Evolutionary conservation across 2,888 invertebrate species (phyloP).

Genomic region (Hyposoter didymator): DNA sequence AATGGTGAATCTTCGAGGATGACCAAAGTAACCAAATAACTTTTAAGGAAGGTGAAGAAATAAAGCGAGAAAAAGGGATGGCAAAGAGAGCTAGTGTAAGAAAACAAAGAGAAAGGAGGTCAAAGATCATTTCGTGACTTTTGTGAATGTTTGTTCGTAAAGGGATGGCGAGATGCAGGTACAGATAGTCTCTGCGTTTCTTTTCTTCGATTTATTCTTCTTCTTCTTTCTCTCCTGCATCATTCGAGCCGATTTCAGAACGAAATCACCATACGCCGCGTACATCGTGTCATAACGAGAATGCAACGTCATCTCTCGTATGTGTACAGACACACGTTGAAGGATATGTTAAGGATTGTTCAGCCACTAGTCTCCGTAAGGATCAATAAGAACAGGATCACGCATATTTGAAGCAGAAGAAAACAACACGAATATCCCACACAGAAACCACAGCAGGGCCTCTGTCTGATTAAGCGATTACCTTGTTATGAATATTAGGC

Average conservation of each 20-base stretch:
- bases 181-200: slow-evolving; percentile 47
- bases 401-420: slow-evolving; percentile 8
- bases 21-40: slow-evolving; percentile 2
- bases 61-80: background rate
- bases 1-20: background rate
- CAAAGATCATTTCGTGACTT: slow-evolving; percentile 56
- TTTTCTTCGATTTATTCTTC: slow-evolving; percentile 14
- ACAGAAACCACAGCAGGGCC: background rate
- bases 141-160: slow-evolving; percentile 16
- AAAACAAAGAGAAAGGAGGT: slow-evolving; percentile 57
- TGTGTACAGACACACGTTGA: slow-evolving; percentile 14
- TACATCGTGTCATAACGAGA: slow-evolving; percentile 25
- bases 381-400: slow-evolving; percentile 17
- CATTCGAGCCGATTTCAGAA: slow-evolving; percentile 38
- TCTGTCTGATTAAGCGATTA: too few species aligned
- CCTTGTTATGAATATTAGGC: too few species aligned
- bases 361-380: slow-evolving; percentile 1
- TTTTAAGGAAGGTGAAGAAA: background rate
- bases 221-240: slow-evolving; percentile 11
- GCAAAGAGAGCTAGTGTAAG: background rate
- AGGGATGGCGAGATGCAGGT: slow-evolving; percentile 51
- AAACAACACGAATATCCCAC: background rate
- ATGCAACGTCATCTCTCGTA: slow-evolving; percentile 46
- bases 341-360: slow-evolving; percentile 27
- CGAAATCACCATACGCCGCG: slow-evolving; percentile 5